phyloP scores from a whole-genome alignment of 2,113 vertebrate genomes.

The Grallaria varia region DNA sequence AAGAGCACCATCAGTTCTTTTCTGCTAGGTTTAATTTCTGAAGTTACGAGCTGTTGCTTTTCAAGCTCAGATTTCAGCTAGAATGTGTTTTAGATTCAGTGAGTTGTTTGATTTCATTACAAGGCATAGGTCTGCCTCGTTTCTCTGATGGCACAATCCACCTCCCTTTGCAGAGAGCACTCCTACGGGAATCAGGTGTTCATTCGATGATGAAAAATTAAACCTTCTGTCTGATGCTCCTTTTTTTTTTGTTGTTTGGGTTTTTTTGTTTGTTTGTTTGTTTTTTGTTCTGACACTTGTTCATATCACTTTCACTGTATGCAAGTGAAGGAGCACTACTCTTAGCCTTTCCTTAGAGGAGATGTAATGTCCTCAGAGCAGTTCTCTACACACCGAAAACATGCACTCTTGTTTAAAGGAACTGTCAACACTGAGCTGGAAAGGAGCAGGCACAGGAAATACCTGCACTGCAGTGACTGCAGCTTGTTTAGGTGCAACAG shows the following conservation, averaged over 20 bases:
- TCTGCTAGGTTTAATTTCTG: conserved; percentile 39
- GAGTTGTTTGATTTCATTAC: conserved; percentile 53
- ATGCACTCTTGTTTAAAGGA: not conserved
- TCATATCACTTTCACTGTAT: not conserved
- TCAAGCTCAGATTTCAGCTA: conserved; percentile 11
- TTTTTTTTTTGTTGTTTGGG: too few relatives aligned
- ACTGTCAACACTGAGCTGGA: not conserved
- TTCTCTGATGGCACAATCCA: conserved; percentile 13
- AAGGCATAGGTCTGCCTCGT: not conserved
- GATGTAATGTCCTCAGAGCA: not conserved
- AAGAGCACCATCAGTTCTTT: conserved; percentile 8
- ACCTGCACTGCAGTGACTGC: not conserved
- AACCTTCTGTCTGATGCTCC: conserved; percentile 21
- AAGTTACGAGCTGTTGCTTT: conserved; percentile 26
- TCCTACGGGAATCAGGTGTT: not conserved
- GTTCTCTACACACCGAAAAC: not conserved
- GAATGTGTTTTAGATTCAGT: conserved; percentile 16
- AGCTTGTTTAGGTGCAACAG: not conserved
- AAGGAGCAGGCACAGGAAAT: not conserved
- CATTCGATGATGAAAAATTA: conserved; percentile 38
- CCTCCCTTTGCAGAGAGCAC: conserved; percentile 25
- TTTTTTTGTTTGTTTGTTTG: too few relatives aligned
- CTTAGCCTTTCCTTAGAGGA: not conserved
- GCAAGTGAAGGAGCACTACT: not conserved
- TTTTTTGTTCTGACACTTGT: not conserved